Evolutionary conservation across 2,797 vertebrate species (phyloP), one percentile per base, ranked within the genome.

Genomic region (Xerus rutilus): DNA sequence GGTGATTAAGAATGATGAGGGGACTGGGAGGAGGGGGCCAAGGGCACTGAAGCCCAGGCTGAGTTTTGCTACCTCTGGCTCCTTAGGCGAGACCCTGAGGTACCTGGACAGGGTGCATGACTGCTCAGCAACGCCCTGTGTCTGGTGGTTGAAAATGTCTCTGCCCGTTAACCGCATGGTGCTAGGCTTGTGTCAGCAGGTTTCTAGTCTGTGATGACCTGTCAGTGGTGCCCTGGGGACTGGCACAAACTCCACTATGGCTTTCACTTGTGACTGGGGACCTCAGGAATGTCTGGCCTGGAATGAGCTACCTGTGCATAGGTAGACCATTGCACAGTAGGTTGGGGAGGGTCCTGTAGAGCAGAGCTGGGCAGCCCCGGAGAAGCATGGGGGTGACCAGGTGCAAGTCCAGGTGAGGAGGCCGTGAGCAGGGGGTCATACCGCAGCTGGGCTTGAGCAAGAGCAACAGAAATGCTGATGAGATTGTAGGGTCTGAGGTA

Each of bases 401-500:
- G 35, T 47, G 18, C 30, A 0, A 1, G 14, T 59, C n/a, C 52
- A 39, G 45, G 52, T 9, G 20, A 3, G 10, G 70, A 89, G 74
- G n/a, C 14, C 7, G 3, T 57, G 2, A 21, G 47, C 14, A 2
- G 76, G 91, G 85, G 74, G 43, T 10, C 0, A 30, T 7, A 12
- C 18, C 35, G 78, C 43, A 97, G 67, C 2, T 8, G 18, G 18
- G 59, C 73, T 96, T 28, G 12, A 81, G 18, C 14, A 59, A 69
- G 52, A 93, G 49, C 57, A 84, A 57, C 47, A 70, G 96, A 89
- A 89, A 35, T 10, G 74, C 78, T 0, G 0, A 9, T 64, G 93
- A 98, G 95, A 97, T 96, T 86, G 97, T 52, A 39, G 77, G 76
- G 76, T 87, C 95, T 95, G 93, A 97, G 95, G 94, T 97, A 74